Base-by-base conservation (phyloP, 2,888 invertebrate genomes). In the Trissoscelio sp. region DNA sequence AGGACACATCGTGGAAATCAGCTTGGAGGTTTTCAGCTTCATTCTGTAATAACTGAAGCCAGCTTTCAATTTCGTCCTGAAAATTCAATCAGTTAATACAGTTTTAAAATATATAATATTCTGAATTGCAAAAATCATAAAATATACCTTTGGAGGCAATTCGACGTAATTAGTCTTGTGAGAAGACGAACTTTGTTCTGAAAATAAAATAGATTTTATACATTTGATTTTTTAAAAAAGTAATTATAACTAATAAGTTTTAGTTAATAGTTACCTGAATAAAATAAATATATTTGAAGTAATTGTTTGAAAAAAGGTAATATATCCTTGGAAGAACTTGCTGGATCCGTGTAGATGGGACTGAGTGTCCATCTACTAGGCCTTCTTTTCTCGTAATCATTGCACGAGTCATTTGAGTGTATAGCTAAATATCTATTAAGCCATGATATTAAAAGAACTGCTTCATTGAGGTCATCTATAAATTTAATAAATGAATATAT, bases 1-100 rank as follows among this genome's bases (percentile, higher is more conserved):
- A 62, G n/a, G 85, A 83, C 28, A 86, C 86, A 79, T 89, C 87
- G 9, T 86, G 86, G 72, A 88, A 88, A 53, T 88, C 87, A 9
- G 83, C 74, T 53, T 85, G 85, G 31, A 83, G 55, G 12, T 44
- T 70, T 28, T 51, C 77, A 12, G 81, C 69, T 60, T 81, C 83
- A 5, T 58, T 57, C 0, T 83, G 64, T 1, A 85, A 48, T 11
- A 55, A n/a, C 16, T 73, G 34, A 3, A 85, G 14, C 4, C 81
- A 46, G 11, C 67, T 37, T 22, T 78, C 48, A 44, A 74, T 62
- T 37, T 22, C 48, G 12, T 53, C 12, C 83, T 85, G 9, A 22
- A 69, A 51, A n/a, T n/a, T n/a, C n/a, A n/a, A n/a, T n/a, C n/a
- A n/a, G n/a, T n/a, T n/a, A n/a, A n/a, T n/a, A n/a, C n/a, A n/a